Base-by-base conservation (phyloP, 2,797 vertebrate genomes). In the Salarias fasciatus region DNA sequence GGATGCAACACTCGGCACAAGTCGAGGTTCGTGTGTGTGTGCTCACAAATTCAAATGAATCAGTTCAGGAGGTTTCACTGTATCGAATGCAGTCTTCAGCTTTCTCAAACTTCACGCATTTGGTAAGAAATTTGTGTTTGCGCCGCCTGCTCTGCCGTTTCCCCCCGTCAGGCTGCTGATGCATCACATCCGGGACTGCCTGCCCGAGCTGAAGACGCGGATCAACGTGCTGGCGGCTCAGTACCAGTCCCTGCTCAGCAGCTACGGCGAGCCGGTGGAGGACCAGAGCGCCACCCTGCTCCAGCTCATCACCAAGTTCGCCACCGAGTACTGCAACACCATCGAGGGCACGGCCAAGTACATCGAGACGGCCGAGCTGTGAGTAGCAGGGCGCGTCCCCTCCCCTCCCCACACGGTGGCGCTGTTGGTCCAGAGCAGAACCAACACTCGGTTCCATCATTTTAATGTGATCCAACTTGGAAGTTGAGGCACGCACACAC, bases 261-360 rank as follows among this genome's bases (percentile, higher is more conserved):
- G 97, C 89, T 99, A 99, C 0, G 97, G 98, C 0, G 97, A 99
- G 49, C 98, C 98, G 0, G 97, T 99, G 31, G 98, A 98, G 45
- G 98, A 99, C 86, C 95, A 97, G 83, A 99, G 96, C 52, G 93
- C 97, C 89, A 99, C 98, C 37, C 86, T 99, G 90, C 93, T 99
- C 64, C 98, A 99, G 89, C 96, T 99, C 70, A 98, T 99, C 85
- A 99, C 98, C 72, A 99, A 99, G 90, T 99, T 99, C 37, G 98
- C 98, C 62, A 95, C 96, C 0, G 97, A 99, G 75, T 99, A 99
- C 90, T 99, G 98, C 89, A 98, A 99, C 90, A 99, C 98, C 58
- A 99, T 99, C 48, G 96, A 99, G 91, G 97, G 98, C 83, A 99
- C 98, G 10, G 98, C 98, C 87, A 99, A 99, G 86, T 97, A 99